Conservation (phyloP, 1,140 invertebrate genomes). For the Drosophila baimaii region DNA sequence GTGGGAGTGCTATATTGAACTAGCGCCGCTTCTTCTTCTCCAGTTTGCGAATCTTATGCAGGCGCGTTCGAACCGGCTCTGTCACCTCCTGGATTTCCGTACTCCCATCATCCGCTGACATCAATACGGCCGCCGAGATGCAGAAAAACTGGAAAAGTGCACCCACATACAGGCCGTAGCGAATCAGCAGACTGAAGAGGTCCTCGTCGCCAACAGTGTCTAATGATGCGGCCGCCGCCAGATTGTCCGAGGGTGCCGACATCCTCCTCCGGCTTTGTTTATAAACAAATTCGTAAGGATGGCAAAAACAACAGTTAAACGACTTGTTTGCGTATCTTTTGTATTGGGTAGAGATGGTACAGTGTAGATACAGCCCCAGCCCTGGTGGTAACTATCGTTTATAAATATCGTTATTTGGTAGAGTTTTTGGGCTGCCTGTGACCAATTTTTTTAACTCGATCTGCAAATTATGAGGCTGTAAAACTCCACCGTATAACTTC, state of each 20-base stretch:
- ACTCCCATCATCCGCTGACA: slow-evolving; percentile 51
- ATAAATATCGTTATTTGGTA: background rate
- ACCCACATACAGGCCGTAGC: slow-evolving; percentile 75
- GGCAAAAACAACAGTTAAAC: background rate
- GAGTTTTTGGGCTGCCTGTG: background rate
- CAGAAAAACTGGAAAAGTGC: slow-evolving; percentile 77
- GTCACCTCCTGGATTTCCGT: slow-evolving; percentile 43
- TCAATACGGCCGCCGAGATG: slow-evolving; percentile 67
- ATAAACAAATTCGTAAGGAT: slow-evolving; percentile 13
- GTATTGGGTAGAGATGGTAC: slow-evolving; percentile 45
- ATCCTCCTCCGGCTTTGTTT: slow-evolving; percentile 32
- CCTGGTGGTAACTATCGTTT: slow-evolving; percentile 20
- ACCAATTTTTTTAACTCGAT: background rate
- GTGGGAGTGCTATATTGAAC: slow-evolving; percentile 5
- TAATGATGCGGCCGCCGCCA: slow-evolving; percentile 49
- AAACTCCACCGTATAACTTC: background rate
- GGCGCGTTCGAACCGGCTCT: slow-evolving; percentile 53
- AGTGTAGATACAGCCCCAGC: background rate
- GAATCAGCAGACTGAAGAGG: slow-evolving; percentile 64
- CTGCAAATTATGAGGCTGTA: background rate
- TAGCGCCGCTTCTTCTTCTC: slow-evolving; percentile 82
- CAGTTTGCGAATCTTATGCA: slow-evolving; percentile 78
- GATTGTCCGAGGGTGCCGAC: slow-evolving; percentile 47
- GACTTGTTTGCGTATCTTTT: slow-evolving; percentile 50
- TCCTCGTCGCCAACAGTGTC: slow-evolving; percentile 79